These are phyloP conservation scores for Poicephalus gulielmi DNA, from an alignment of 2,113 vertebrate genomes.

Conservation along the genomic window DNA sequence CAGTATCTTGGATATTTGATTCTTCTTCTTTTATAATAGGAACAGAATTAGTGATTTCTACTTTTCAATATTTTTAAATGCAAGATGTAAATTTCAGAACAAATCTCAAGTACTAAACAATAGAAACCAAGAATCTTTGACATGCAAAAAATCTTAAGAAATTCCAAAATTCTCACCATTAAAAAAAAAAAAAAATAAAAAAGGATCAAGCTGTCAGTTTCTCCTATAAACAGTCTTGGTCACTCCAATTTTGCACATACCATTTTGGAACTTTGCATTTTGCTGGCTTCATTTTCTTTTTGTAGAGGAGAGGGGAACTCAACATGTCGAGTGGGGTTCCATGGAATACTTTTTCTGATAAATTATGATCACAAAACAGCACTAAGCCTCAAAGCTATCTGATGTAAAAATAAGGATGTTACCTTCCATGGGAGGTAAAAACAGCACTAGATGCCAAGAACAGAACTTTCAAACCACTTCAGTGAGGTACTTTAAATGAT, in stretches of 20 bases:
- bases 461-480: background rate
- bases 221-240: background rate
- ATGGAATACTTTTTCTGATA: background rate
- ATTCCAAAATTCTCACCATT: background rate
- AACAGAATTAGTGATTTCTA: background rate
- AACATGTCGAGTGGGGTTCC: background rate
- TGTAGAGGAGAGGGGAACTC: background rate
- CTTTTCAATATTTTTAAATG: background rate
- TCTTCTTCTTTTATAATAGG: background rate
- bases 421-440: background rate
- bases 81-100: background rate
- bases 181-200: background rate
- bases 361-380: background rate
- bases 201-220: background rate
- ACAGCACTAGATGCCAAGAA: background rate
- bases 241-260: background rate
- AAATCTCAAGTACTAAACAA: background rate
- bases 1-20: background rate
- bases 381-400: background rate
- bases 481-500: background rate
- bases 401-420: background rate
- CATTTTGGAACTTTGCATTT: background rate
- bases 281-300: background rate
- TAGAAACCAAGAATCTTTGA: background rate
- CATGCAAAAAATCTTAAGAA: background rate